Conservation (phyloP, 2,888 invertebrate genomes). For the Tinea semifulvella region DNA sequence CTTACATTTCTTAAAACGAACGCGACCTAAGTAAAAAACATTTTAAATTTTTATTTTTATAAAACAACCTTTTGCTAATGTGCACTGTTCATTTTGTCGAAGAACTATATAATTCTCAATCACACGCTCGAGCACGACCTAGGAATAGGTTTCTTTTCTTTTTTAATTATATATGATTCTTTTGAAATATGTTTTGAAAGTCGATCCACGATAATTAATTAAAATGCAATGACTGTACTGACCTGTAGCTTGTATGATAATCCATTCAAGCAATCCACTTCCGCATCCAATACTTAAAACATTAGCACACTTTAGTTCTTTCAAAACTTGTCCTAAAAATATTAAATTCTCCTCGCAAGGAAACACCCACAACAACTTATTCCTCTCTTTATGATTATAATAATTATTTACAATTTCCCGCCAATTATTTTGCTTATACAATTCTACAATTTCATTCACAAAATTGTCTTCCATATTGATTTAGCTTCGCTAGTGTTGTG, state of each 20-base stretch:
- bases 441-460: constrained; percentile 37
- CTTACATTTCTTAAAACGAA: no score
- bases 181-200: no score
- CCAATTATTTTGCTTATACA: constrained; percentile 57
- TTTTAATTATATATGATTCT: no score
- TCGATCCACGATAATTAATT: no score
- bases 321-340: constrained; percentile 61
- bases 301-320: constrained; percentile 44
- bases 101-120: no score
- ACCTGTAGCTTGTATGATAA: constrained; percentile 73
- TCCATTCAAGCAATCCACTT: constrained; percentile 84
- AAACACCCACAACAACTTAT: constrained; percentile 77
- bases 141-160: no score
- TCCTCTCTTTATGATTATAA: constrained; percentile 57
- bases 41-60: no score
- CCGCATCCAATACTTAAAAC: constrained; percentile 82
- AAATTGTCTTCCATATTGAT: constrained; percentile 43
- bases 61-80: no score
- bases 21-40: no score
- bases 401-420: constrained; percentile 46
- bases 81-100: no score
- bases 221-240: no score
- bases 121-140: no score
- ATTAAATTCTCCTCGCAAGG: constrained; percentile 72
- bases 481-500: not conserved